Conservation (phyloP, 2,888 invertebrate species). For the Drosophila rubida region DNA sequence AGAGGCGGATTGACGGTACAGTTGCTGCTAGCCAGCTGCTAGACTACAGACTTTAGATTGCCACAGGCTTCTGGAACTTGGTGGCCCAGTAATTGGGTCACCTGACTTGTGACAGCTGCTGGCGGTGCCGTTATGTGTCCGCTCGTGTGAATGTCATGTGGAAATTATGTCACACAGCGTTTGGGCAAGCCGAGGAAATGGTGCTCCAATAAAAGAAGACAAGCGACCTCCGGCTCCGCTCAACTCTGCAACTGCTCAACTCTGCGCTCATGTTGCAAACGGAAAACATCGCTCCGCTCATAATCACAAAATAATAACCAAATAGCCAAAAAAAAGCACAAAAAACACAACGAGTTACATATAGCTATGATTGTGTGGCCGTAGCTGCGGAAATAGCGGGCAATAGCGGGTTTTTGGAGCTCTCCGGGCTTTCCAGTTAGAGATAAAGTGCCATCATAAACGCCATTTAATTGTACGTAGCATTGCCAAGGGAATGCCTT, state of each 20-base stretch:
- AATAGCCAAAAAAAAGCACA: constrained; percentile 4
- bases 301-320: constrained; percentile 69
- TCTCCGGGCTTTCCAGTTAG: constrained; percentile 25
- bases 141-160: constrained; percentile 41
- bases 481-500: constrained; percentile 1
- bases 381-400: constrained; percentile 49
- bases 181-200: constrained; percentile 54
- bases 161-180: constrained; percentile 64
- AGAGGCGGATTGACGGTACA: background rate
- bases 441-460: constrained; percentile 65
- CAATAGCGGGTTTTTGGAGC: constrained; percentile 40
- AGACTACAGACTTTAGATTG: background rate
- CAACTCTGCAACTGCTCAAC: constrained; percentile 29
- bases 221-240: constrained; percentile 13
- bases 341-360: constrained; percentile 44
- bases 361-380: constrained; percentile 23
- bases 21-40: background rate
- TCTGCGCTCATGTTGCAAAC: constrained; percentile 59
- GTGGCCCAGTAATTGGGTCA: constrained; percentile 46
- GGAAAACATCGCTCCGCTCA: constrained; percentile 57
- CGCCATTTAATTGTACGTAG: constrained; percentile 58
- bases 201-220: constrained; percentile 44
- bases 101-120: constrained; percentile 30
- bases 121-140: constrained; percentile 39
- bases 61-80: background rate